Conservation (phyloP, 2,113 vertebrate species). For the Apodemus sylvaticus region DNA sequence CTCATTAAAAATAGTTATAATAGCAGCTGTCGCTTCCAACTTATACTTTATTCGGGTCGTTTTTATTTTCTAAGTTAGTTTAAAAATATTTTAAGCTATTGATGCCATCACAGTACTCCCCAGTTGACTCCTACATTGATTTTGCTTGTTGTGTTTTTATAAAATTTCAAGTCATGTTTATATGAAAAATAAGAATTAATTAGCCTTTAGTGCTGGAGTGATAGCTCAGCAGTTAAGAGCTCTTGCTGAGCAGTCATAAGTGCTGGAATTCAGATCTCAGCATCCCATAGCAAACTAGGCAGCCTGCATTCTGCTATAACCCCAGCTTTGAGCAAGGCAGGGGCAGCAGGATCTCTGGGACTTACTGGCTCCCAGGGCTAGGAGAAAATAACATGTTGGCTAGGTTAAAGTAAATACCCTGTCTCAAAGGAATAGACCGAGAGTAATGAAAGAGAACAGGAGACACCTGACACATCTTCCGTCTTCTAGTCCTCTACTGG, state of each 20-base stretch:
- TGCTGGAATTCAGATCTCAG: not conserved
- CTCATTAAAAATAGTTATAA: constrained; percentile 56
- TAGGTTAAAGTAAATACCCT: not conserved
- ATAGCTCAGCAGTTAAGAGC: not conserved
- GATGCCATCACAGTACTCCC: not conserved
- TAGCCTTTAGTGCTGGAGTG: not conserved
- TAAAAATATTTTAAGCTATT: constrained; percentile 55
- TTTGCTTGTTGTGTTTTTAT: constrained; percentile 18
- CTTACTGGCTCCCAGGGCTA: not conserved
- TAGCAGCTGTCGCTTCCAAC: constrained; percentile 11
- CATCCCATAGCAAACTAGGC: not conserved
- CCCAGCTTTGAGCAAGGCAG: not conserved
- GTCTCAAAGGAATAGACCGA: not conserved
- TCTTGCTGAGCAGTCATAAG: not conserved
- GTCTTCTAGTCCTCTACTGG: not conserved
- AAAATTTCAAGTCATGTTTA: constrained; percentile 24
- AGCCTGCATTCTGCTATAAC: not conserved
- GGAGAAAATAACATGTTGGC: not conserved
- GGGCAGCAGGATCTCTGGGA: not conserved
- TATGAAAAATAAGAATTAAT: constrained; percentile 27
- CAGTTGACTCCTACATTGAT: constrained; percentile 12
- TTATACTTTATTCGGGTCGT: not conserved
- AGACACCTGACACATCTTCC: not conserved
- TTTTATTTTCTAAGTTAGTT: constrained; percentile 46
- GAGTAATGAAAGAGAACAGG: not conserved